A percentile compares a stretch with the other conserved stretches of the same genome.
phyloP scores from a whole-genome alignment of 2,113 vertebrate genomes.

The Phocoena phocoena region DNA sequence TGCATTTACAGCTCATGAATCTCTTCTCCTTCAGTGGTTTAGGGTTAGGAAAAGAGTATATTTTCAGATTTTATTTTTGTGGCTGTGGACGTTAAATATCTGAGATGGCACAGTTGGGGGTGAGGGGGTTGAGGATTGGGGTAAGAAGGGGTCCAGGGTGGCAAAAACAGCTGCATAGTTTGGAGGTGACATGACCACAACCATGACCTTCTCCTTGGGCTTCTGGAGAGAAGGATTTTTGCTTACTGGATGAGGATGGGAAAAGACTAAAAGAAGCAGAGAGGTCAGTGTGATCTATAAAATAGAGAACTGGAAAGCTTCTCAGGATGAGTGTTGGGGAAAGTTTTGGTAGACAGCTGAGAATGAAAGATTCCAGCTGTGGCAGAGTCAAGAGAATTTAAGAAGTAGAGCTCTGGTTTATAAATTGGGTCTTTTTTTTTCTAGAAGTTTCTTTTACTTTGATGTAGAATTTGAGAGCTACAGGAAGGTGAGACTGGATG shows the following conservation, averaged over 20 bases:
- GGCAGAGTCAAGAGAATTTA: not conserved
- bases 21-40: not conserved
- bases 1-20: not conserved
- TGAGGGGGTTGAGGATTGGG: not conserved
- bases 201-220: not conserved
- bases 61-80: not conserved
- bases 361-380: not conserved
- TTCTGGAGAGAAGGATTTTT: not conserved
- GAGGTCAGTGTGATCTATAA: not conserved
- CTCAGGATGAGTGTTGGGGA: not conserved
- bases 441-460: not conserved
- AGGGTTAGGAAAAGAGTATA: not conserved
- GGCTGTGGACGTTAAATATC: not conserved
- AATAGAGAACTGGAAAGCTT: not conserved
- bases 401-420: not conserved
- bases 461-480: not conserved
- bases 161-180: not conserved
- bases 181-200: not conserved
- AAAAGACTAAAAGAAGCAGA: not conserved
- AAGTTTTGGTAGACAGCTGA: not conserved
- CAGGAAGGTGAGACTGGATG: not conserved
- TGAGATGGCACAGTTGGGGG: not conserved
- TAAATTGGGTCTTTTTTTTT: not conserved
- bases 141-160: not conserved
- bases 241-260: not conserved